Evolutionary conservation across 2,113 vertebrate genomes (phyloP).

Genomic region (Brevimyrus niger): DNA sequence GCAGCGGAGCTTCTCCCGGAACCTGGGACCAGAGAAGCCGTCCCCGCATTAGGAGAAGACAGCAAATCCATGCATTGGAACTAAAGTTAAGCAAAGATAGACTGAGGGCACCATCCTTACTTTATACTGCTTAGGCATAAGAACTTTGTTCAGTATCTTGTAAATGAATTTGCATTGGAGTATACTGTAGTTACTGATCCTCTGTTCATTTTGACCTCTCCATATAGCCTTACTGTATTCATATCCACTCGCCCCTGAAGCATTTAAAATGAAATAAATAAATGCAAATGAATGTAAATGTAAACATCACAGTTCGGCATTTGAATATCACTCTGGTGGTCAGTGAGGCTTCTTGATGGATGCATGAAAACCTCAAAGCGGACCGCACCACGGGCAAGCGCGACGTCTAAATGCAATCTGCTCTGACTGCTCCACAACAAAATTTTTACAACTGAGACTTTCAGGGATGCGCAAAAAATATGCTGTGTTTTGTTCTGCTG

Average conservation of each 20-base stretch:
- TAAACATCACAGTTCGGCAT: neutral
- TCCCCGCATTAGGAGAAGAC: neutral
- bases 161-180: neutral
- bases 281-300: constrained; percentile 7
- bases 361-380: neutral
- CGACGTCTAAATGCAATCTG: neutral
- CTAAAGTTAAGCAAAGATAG: neutral
- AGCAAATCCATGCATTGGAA: neutral
- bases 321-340: neutral
- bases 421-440: neutral
- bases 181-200: neutral
- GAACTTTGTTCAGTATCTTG: neutral
- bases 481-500: neutral
- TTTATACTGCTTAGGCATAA: neutral
- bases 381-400: neutral
- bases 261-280: constrained; percentile 2
- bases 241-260: neutral
- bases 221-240: neutral
- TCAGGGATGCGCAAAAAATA: neutral
- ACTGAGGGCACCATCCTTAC: neutral
- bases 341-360: neutral
- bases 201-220: neutral
- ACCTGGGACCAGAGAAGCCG: neutral
- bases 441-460: neutral
- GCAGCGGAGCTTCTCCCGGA: neutral